A percentile compares a stretch with the other conserved stretches of the same genome.
Conservation (phyloP, 2,797 vertebrate species). For the Nannoperca australis region DNA sequence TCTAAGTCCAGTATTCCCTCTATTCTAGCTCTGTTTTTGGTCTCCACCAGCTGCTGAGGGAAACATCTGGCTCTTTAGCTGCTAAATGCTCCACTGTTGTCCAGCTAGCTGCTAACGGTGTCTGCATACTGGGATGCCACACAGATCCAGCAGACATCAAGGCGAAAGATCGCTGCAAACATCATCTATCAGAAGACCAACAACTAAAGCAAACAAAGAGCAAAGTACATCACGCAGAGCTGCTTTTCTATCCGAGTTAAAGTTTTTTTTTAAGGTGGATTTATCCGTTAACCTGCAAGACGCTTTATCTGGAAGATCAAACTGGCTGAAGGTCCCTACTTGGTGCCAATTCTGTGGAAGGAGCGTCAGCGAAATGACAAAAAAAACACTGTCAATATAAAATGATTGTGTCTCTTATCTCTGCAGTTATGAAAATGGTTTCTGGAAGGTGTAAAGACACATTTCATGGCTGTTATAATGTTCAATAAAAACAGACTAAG, state of each 20-base stretch:
- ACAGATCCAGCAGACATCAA: background rate
- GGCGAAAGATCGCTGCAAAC: background rate
- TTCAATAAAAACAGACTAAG: slow-evolving; percentile 33
- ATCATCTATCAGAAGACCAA: background rate
- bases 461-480: background rate
- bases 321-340: slow-evolving; percentile 11
- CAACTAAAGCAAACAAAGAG: background rate
- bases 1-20: too few species aligned
- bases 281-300: background rate
- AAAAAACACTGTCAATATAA: slow-evolving; percentile 3
- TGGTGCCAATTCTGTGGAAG: background rate
- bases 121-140: background rate
- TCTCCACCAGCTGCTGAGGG: too few species aligned
- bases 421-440: slow-evolving; percentile 9
- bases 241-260: slow-evolving; percentile 1
- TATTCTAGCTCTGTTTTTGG: too few species aligned
- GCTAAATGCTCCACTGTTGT: too few species aligned
- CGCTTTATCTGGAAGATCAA: slow-evolving; percentile 30
- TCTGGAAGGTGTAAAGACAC: slow-evolving; percentile 1
- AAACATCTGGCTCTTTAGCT: too few species aligned
- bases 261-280: slow-evolving; percentile 21
- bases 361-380: background rate
- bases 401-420: slow-evolving; percentile 22
- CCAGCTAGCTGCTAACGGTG: too few species aligned
- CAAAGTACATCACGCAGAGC: background rate